Conservation (phyloP, 2,888 invertebrate genomes). For the Archips crataeganus region DNA sequence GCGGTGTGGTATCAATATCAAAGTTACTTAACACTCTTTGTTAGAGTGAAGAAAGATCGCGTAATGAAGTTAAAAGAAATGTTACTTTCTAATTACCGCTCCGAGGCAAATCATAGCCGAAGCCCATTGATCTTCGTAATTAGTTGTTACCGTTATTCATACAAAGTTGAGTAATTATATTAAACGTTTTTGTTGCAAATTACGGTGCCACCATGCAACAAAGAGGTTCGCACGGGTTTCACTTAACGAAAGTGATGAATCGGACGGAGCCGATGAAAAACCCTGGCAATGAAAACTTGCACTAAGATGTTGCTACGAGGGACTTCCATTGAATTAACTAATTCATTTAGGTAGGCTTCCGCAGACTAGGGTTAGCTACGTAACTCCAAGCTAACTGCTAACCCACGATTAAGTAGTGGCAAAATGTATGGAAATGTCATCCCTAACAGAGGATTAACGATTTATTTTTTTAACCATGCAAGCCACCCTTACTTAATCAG, state of each 20-base stretch:
- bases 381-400: too few species aligned
- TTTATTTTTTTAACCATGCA: too few species aligned
- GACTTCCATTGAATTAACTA: neutral
- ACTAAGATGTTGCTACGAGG: constrained; percentile 27
- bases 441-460: too few species aligned
- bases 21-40: constrained; percentile 37
- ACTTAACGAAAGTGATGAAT: constrained; percentile 66
- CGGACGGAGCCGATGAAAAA: constrained; percentile 49
- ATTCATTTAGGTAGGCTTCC: neutral
- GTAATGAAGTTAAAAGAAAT: constrained; percentile 38
- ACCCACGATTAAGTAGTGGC: too few species aligned
- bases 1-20: constrained; percentile 18
- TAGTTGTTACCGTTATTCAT: constrained; percentile 43
- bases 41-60: constrained; percentile 33
- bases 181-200: constrained; percentile 52
- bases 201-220: constrained; percentile 46
- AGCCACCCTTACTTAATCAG: neutral
- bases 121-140: constrained; percentile 44
- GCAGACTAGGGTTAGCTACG: too few species aligned
- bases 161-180: constrained; percentile 50
- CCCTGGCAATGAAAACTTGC: constrained; percentile 46
- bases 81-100: constrained; percentile 48
- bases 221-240: constrained; percentile 68
- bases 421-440: too few species aligned
- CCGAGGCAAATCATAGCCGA: constrained; percentile 43